phyloP scores from a whole-genome alignment of 2,113 vertebrate species.

The Caranx ignobilis region DNA sequence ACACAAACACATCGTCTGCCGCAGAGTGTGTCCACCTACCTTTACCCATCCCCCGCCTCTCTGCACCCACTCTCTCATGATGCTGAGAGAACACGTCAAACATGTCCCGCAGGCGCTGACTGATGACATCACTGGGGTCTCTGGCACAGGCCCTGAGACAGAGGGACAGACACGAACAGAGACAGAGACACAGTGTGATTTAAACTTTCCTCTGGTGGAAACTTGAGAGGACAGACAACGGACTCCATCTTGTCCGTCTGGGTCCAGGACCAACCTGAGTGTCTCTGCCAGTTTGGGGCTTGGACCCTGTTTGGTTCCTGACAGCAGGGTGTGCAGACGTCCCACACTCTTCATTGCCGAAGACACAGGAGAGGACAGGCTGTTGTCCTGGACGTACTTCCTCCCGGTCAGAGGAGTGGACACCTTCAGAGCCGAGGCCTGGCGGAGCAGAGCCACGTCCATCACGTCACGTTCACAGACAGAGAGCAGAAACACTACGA shows the following conservation, averaged over 20 bases:
- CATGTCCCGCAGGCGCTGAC: constrained; percentile 91
- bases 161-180: background rate
- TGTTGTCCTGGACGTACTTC: constrained; percentile 87
- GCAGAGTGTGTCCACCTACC: constrained; percentile 71
- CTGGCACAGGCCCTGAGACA: constrained; percentile 88
- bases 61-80: constrained; percentile 75
- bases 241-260: background rate
- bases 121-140: constrained; percentile 90
- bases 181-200: too few species aligned
- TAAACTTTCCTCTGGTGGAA: too few species aligned
- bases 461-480: background rate
- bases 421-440: constrained; percentile 87
- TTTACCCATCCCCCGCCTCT: constrained; percentile 81
- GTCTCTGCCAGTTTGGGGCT: constrained; percentile 87
- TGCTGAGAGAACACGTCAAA: constrained; percentile 87
- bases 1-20: too few species aligned
- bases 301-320: constrained; percentile 89
- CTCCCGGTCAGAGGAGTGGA: constrained; percentile 90
- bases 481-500: background rate
- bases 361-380: constrained; percentile 85
- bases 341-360: constrained; percentile 89
- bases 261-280: constrained; percentile 81
- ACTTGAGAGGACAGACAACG: too few species aligned
- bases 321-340: constrained; percentile 91
- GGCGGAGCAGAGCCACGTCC: background rate